These are phyloP conservation scores for Neosalanx taihuensis DNA, from an alignment of 2,797 vertebrate genomes.

Conservation along the genomic window DNA sequence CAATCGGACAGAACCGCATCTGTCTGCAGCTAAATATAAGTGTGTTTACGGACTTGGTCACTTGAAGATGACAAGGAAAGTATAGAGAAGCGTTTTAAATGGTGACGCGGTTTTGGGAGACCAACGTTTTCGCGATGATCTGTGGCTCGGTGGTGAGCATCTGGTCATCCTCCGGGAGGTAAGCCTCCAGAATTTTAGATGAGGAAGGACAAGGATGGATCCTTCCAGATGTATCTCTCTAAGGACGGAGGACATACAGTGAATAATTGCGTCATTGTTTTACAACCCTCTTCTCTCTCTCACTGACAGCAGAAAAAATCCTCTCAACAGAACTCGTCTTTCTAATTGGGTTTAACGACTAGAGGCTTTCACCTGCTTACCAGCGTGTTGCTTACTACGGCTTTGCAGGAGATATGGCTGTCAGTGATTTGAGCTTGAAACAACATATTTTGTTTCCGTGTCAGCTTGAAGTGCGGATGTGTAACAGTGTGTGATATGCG, in stretches of 20 bases:
- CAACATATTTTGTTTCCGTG: neutral
- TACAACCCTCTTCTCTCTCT: neutral
- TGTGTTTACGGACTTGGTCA: constrained; percentile 12
- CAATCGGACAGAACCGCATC: constrained; percentile 4
- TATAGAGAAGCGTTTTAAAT: neutral
- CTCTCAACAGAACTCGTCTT: constrained; percentile 8
- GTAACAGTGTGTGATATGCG: neutral
- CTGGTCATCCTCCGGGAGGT: neutral
- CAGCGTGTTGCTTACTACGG: neutral
- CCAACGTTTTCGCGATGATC: neutral
- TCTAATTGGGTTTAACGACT: neutral
- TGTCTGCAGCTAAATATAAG: constrained; percentile 21
- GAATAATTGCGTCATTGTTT: constrained; percentile 1
- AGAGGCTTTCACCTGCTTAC: neutral
- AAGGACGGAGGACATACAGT: neutral
- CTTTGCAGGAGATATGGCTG: neutral
- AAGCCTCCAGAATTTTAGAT: too few species aligned
- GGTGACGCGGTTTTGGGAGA: too few species aligned
- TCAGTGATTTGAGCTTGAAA: neutral
- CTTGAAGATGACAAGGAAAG: constrained; percentile 5
- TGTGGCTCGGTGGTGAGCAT: neutral
- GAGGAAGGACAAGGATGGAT: too few species aligned
- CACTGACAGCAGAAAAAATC: neutral
- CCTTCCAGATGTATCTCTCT: neutral
- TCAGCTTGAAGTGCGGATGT: neutral